A percentile compares a stretch with the other conserved stretches of the same genome.
Conservation (phyloP, 2,113 vertebrate species). For the Chascanopsetta lugubris region DNA sequence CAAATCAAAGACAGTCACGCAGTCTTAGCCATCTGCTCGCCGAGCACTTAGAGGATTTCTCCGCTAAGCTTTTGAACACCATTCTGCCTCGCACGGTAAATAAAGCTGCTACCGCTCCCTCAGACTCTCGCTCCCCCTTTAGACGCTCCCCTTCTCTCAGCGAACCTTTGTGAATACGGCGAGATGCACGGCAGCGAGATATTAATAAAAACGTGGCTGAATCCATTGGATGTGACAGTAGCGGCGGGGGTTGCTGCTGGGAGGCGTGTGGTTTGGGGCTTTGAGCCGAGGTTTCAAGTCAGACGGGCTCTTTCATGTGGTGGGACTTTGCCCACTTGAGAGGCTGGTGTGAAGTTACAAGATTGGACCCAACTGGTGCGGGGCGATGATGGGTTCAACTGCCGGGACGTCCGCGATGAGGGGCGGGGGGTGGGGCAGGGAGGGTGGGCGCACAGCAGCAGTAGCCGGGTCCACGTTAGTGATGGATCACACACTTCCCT, state of each 20-base stretch:
- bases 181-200: constrained; percentile 26
- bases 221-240: constrained; percentile 73
- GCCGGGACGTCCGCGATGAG: constrained; percentile 35
- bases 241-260: constrained; percentile 54
- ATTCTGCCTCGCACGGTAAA: constrained; percentile 28
- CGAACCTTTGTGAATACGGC: constrained; percentile 37
- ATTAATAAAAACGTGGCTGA: constrained; percentile 68
- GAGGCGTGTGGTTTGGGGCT: constrained; percentile 58
- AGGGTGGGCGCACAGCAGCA: too few relatives aligned
- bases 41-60: constrained; percentile 19
- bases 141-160: constrained; percentile 21
- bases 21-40: constrained; percentile 5
- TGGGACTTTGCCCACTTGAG: constrained; percentile 77
- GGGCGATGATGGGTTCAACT: constrained; percentile 65
- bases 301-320: constrained; percentile 78
- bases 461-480: constrained; percentile 15
- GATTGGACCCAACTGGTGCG: constrained; percentile 65
- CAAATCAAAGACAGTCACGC: constrained; percentile 17
- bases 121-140: background rate
- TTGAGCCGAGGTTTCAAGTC: constrained; percentile 58
- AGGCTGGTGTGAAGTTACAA: constrained; percentile 76
- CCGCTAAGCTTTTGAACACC: constrained; percentile 27
- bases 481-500: constrained; percentile 46
- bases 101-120: constrained; percentile 9
- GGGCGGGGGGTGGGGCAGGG: too few relatives aligned